phyloP scores from a whole-genome alignment of 2,888 invertebrate species.

The Brachynemurus nebulosus region DNA sequence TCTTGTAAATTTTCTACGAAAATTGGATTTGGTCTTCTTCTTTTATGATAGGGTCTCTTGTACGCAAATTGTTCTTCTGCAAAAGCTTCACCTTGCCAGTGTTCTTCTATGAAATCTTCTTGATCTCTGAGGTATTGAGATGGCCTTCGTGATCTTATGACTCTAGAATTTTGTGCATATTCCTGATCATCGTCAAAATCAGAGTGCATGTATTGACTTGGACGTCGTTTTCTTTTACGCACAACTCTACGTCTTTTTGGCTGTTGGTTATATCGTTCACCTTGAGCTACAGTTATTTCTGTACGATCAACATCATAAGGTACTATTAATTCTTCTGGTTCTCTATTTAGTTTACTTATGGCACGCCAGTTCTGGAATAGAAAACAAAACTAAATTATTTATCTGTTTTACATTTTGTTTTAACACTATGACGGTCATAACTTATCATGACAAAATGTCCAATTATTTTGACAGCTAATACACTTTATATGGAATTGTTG shows the following conservation, averaged over 20 bases:
- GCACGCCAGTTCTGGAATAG: constrained; percentile 4
- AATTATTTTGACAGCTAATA: too few species aligned
- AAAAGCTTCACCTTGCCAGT: constrained; percentile 24
- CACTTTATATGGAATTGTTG: too few species aligned
- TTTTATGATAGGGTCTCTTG: constrained; percentile 3
- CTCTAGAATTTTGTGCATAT: constrained; percentile 2
- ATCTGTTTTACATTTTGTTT: too few species aligned
- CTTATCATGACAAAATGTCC: too few species aligned
- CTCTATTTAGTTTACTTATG: neutral
- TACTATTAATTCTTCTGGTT: neutral
- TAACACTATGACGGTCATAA: too few species aligned
- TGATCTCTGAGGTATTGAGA: constrained; percentile 30
- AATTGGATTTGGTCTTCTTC: constrained; percentile 13
- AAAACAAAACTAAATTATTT: neutral
- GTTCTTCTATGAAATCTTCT: constrained; percentile 28
- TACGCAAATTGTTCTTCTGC: constrained; percentile 16
- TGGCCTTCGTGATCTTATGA: constrained; percentile 22
- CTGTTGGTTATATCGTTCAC: neutral
- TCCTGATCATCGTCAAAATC: constrained; percentile 10
- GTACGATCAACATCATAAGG: neutral
- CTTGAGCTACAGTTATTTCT: neutral
- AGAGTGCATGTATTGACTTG: constrained; percentile 29
- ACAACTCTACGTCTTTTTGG: constrained; percentile 33
- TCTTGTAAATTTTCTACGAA: constrained; percentile 16
- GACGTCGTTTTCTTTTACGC: constrained; percentile 48